Evolutionary conservation across 2,888 invertebrate genomes (phyloP), one percentile per base, ranked within the genome.

Genomic region (Ophion costatus): DNA sequence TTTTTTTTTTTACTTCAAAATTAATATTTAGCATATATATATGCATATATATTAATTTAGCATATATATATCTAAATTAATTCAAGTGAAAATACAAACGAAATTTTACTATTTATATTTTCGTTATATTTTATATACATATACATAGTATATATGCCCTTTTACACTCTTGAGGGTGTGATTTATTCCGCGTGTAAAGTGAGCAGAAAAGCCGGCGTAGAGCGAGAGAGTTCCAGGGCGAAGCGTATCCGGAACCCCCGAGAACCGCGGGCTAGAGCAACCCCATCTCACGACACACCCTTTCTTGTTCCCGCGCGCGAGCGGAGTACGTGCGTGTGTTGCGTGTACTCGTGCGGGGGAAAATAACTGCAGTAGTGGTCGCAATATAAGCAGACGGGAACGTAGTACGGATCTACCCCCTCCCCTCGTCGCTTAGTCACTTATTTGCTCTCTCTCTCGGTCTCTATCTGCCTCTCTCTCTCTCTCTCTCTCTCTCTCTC

Each of bases 271-370:
- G 63, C 64, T 59, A 63, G 33, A 82, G 75, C 75, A 45, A 69
- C 77, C 75, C 64, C 84, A 63, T 51, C 51, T 33, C 85, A 74
- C 80, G 80, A 80, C 86, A 83, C 85, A 86, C 85, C 87, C 84
- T 86, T 85, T 82, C 84, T 82, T 71, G 66, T 85, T 84, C 82
- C 75, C 85, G 75, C 75, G 63, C 74, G 74, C 59, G 42, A 9
- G 70, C 56, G 11, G 11, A 22, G 70, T 33, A 45, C 51, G 59
- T 20, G 17, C 22, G 29, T 51, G 75, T 51, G 38, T 51, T 74
- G 45, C 45, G 24, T 63, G 20, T 9, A 4, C 14, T 67, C 38
- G 42, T 59, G 70, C 59, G 61, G 61, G 61, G 61, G 45, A 3
- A 63, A 51, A 78, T 78, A 63, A 78, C 70, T 59, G 42, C 61